These are phyloP conservation scores for Drosophila paramelanica DNA, from an alignment of 2,888 invertebrate species.

Conservation along the genomic window DNA sequence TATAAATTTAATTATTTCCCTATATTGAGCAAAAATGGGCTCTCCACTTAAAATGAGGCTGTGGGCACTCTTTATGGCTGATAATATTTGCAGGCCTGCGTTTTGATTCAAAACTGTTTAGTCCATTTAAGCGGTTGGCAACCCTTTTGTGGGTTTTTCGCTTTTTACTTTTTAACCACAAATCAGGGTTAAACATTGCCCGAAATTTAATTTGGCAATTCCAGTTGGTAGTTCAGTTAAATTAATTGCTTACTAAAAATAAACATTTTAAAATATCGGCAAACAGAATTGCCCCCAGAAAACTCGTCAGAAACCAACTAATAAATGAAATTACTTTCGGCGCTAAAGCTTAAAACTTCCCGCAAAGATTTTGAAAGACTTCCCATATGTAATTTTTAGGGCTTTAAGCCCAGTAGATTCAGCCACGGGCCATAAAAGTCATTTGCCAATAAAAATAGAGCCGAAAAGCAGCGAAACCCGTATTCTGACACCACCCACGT, in stretches of 20 bases:
- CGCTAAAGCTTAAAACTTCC: slow-evolving; percentile 2
- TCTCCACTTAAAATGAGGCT: neutral
- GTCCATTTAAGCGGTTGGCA: neutral
- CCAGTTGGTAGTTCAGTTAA: neutral
- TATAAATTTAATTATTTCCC: slow-evolving; percentile 27
- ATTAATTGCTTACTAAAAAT: slow-evolving; percentile 4
- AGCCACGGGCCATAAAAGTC: slow-evolving; percentile 30
- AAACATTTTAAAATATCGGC: neutral
- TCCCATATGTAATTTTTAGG: slow-evolving; percentile 27
- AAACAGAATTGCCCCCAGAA: neutral
- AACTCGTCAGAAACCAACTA: slow-evolving; percentile 34
- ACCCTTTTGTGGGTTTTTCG: slow-evolving; percentile 8
- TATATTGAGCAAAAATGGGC: neutral
- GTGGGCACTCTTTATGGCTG: neutral
- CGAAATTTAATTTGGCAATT: slow-evolving; percentile 15
- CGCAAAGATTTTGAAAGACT: slow-evolving; percentile 36
- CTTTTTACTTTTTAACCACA: neutral
- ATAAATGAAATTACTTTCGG: slow-evolving; percentile 21
- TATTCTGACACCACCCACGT: neutral
- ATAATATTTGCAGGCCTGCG: neutral
- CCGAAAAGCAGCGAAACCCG: neutral
- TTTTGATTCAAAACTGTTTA: slow-evolving; percentile 14
- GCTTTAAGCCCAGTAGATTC: slow-evolving; percentile 16
- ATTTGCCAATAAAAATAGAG: slow-evolving; percentile 17
- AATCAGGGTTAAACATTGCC: neutral